Evolutionary conservation across 2,797 vertebrate genomes (phyloP).

Genomic region (Xiphorhynchus erythropygius): DNA sequence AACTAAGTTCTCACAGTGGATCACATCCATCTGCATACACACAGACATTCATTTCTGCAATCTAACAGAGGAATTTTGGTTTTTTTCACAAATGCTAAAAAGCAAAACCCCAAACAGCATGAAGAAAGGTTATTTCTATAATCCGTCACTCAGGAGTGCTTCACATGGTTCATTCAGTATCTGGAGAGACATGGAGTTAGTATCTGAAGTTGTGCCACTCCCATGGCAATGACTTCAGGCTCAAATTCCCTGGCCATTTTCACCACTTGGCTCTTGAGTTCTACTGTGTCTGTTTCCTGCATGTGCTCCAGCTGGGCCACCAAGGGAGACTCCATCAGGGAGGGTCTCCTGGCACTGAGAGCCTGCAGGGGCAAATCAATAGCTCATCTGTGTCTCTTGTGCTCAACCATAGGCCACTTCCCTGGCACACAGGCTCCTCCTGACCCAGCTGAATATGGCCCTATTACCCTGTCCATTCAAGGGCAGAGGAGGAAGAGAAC

Average conservation of each 20-base stretch:
- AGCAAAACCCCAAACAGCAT: background rate
- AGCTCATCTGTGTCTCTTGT: background rate
- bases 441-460: background rate
- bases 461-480: background rate
- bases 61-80: background rate
- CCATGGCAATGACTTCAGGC: background rate
- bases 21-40: background rate
- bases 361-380: background rate
- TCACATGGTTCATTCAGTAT: background rate
- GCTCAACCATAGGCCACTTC: background rate
- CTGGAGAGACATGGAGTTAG: background rate
- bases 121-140: background rate
- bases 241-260: background rate
- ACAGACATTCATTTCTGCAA: background rate
- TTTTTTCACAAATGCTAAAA: background rate
- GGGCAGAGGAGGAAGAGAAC: background rate
- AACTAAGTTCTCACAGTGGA: background rate
- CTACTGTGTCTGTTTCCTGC: background rate
- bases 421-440: background rate
- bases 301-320: background rate
- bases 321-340: background rate
- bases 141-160: background rate
- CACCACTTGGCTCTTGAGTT: background rate
- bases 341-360: background rate
- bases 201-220: background rate